Conservation (phyloP, 2,797 vertebrate genomes). For the Melanotaenia nigrans region DNA sequence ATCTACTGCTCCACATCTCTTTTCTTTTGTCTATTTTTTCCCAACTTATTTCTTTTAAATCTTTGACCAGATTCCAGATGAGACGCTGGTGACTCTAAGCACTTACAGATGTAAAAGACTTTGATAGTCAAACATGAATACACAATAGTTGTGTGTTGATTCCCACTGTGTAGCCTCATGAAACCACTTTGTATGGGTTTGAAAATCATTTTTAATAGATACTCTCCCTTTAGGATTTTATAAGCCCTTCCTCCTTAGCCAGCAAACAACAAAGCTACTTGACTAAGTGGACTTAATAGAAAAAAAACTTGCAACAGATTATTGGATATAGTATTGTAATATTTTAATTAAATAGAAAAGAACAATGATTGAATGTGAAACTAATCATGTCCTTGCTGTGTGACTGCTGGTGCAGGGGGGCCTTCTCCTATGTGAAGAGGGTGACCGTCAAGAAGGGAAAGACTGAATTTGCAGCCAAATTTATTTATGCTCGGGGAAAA, state of each 20-base stretch:
- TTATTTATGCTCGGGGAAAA: conserved; percentile 87
- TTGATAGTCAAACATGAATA: too few species aligned
- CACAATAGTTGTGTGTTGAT: too few species aligned
- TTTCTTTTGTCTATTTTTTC: background rate
- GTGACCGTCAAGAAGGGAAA: conserved; percentile 88
- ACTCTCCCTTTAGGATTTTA: too few species aligned
- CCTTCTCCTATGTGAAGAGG: conserved; percentile 93
- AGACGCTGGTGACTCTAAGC: background rate
- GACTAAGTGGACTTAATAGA: too few species aligned
- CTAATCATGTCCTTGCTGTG: conserved; percentile 1
- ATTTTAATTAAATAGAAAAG: background rate
- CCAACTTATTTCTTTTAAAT: background rate
- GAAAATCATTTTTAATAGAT: too few species aligned
- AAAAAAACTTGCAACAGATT: background rate
- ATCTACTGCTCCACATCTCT: background rate
- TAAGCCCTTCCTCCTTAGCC: too few species aligned
- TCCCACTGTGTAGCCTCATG: too few species aligned
- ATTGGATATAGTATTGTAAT: background rate
- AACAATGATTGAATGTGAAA: background rate
- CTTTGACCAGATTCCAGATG: background rate
- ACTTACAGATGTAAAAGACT: too few species aligned
- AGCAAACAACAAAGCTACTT: too few species aligned
- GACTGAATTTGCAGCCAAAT: conserved; percentile 91
- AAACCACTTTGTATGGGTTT: too few species aligned
- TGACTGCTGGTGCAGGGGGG: conserved; percentile 82